Evolutionary conservation across 2,888 invertebrate species (phyloP), one percentile per base, ranked within the genome.

Genomic region (Venusia cambrica): DNA sequence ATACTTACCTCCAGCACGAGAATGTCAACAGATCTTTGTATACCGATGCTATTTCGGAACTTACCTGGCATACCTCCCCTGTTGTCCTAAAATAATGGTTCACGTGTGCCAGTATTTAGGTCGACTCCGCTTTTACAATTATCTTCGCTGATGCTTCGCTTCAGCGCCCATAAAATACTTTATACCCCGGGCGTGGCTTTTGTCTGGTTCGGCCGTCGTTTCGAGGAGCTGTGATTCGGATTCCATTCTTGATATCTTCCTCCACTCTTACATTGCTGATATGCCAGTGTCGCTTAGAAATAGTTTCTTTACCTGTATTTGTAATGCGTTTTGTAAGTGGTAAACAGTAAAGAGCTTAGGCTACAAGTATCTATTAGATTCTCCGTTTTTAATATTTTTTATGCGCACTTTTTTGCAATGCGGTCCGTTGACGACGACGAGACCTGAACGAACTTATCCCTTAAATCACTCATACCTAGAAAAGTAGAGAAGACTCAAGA

Each of bases 41-140:
- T 44, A 43, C 18, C 45, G 36, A 31, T 31, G 64, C 55, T 74
- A 70, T 80, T 78, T 75, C 68, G 57, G 71, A 71, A 74, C 60
- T 53, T 69, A 79, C 76, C 77, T 79, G 75, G 63, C 63, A 63
- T 70, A 70, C 68, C 63, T 73, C 70, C 58, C 67, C 50, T 34
- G 60, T 63, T 60, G 65, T 69, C 69, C 77, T 68, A 62, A 78
- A 80, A 80, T 80, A 78, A 73, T 68, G 62, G 59, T 71, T 65
- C 71, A 71, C 71, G 68, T 75, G 67, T 67, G 59, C 52, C 53
- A 54, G 74, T 66, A 84, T 84, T 74, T 75, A 62, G 83, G 84
- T 80, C 83, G 76, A 61, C 68, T 68, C 66, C 65, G 63, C 62
- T 63, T 72, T 70, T 78, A 77, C 76, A 79, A 75, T 75, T 79